phyloP scores from a whole-genome alignment of 2,888 invertebrate genomes.

The Papilio demoleus region DNA sequence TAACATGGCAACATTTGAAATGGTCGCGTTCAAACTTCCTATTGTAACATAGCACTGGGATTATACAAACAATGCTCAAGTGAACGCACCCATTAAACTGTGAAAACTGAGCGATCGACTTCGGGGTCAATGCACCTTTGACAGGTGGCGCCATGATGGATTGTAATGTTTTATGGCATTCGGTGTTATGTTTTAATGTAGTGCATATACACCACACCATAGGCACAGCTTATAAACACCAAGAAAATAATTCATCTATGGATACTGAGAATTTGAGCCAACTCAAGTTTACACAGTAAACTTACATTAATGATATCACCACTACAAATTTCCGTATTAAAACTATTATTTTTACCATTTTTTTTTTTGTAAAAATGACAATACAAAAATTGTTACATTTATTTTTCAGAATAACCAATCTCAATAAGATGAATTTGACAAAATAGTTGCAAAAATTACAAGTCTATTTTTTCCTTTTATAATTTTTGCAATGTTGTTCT shows the following conservation, averaged over 20 bases:
- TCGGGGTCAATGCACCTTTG: conserved; percentile 65
- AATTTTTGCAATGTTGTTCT: too few relatives aligned
- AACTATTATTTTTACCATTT: too few relatives aligned
- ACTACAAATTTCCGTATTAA: too few relatives aligned
- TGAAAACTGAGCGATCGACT: conserved; percentile 59
- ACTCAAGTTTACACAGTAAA: too few relatives aligned
- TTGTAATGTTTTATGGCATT: conserved; percentile 39
- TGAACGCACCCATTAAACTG: conserved; percentile 75
- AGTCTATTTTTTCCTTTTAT: too few relatives aligned
- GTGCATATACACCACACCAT: background rate
- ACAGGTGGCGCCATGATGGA: conserved; percentile 59
- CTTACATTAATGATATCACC: too few relatives aligned
- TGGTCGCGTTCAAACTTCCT: conserved; percentile 62
- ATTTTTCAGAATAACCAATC: too few relatives aligned
- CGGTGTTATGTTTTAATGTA: conserved; percentile 8
- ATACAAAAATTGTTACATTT: too few relatives aligned
- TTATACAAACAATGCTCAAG: conserved; percentile 76
- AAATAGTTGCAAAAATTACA: too few relatives aligned
- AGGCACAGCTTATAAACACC: background rate
- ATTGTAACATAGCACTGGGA: conserved; percentile 62
- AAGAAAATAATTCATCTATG: background rate
- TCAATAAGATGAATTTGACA: too few relatives aligned
- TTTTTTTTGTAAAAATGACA: too few relatives aligned
- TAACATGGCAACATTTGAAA: conserved; percentile 48
- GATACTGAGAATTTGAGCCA: background rate